Percentiles rank a stretch among this genome's conserved stretches.
Evolutionary conservation across 2,113 vertebrate species (phyloP).

Genomic region (Gulo gulo): DNA sequence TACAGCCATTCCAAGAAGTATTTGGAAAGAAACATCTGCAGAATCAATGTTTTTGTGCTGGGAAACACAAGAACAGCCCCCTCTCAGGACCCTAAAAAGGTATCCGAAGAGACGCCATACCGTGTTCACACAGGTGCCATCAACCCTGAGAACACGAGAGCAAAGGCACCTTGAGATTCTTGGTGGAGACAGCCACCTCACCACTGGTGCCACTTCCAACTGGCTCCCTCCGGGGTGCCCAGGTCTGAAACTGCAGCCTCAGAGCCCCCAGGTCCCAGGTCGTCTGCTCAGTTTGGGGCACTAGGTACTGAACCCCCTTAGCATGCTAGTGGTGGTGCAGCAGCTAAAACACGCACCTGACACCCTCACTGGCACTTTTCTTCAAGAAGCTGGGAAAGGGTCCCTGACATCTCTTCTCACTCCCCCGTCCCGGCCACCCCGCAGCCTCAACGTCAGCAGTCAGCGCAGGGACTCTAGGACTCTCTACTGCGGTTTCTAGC

Average conservation of each 20-base stretch:
- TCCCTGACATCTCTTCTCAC: neutral
- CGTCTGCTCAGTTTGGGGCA: neutral
- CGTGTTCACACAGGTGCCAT: neutral
- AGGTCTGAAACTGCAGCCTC: neutral
- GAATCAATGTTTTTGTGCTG: neutral
- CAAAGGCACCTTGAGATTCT: neutral
- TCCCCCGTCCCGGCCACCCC: rapidly evolving
- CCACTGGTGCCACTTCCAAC: neutral
- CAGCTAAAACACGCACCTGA: neutral
- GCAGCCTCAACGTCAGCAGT: rapidly evolving
- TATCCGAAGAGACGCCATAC: neutral
- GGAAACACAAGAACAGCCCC: neutral
- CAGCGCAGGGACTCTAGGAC: neutral
- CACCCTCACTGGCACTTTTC: neutral
- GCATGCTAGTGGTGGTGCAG: neutral
- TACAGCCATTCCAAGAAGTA: neutral
- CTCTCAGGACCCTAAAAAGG: neutral
- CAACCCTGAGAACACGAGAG: neutral
- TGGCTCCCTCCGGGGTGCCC: too few species aligned
- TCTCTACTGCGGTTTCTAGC: neutral
- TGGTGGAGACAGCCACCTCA: neutral
- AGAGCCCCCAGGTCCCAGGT: neutral
- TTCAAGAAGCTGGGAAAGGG: neutral
- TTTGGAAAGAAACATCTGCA: conserved; percentile 18
- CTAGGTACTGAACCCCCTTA: neutral